Base-by-base conservation (phyloP, 2,113 vertebrate genomes). In the Caretta caretta region DNA sequence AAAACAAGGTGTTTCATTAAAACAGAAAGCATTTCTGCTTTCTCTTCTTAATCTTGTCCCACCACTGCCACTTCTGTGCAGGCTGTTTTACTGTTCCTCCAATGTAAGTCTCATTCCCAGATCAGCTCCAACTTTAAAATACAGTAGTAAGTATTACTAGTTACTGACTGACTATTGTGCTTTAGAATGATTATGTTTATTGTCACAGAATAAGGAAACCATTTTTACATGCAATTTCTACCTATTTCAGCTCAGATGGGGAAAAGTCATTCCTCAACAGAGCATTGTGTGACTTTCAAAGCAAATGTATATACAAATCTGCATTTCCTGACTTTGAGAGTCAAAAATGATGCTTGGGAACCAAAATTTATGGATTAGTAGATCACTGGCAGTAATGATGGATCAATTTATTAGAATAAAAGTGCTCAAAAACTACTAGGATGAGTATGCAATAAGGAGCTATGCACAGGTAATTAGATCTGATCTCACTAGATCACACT, bases 301-400 rank as follows among this genome's bases (percentile, higher is more conserved):
- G 72, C 19, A 83, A 83, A 96, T 93, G 72, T 93, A 95, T 79
- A 93, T 22, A 75, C 31, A 93, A 90, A 93, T 65, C 72, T 90
- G 72, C 72, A 31, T 51, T 46, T 91, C 46, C 84, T 72, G 48
- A 89, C 54, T 89, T 53, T 92, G 51, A 4, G 83, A 95, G 80
- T 38, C 84, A 57, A 78, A 54, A 3, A 51, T 51, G 35, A 90
- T 80, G 31, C 49, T 80, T 75, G 65, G 80, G 42, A 79, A 93
- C 53, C 48, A 91, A 87, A 22, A 76, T 84, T 62, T 17, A 54
- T 10, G 83, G 89, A 91, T 83, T 80, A 38, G 53, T 84, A 27
- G 56, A 42, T 31, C 57, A 81, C 75, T 90, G 90, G 50, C 84
- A 88, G 5, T 56, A 87, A 57, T 85, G 80, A 46, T 31, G 54